Percentiles rank a stretch among this genome's conserved stretches.
Evolutionary conservation across 2,113 vertebrate species (phyloP).

Genomic region (Alethe diademata): DNA sequence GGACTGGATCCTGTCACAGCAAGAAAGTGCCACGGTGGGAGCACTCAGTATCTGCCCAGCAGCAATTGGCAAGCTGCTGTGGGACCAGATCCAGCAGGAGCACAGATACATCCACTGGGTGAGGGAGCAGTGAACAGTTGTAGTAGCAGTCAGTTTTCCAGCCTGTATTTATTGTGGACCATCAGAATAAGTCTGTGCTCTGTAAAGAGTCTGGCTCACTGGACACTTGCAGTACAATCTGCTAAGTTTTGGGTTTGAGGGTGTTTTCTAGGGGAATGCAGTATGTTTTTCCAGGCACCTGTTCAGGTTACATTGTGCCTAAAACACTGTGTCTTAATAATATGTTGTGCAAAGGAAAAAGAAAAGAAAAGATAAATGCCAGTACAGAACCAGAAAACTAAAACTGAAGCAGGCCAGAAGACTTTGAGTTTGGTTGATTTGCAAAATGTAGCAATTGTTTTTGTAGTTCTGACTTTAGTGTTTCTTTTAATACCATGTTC

Average conservation of each 20-base stretch:
- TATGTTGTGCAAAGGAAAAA: neutral
- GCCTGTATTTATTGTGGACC: neutral
- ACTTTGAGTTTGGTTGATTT: neutral
- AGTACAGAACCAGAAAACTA: neutral
- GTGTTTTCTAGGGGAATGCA: neutral
- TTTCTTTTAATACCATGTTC: neutral
- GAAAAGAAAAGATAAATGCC: neutral
- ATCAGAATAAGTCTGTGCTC: neutral
- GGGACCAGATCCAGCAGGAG: neutral
- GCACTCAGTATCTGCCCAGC: neutral
- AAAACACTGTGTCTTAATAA: neutral
- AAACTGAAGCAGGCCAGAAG: neutral
- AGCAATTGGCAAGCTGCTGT: neutral
- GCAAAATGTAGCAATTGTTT: neutral
- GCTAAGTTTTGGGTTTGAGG: neutral
- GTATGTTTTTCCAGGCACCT: neutral
- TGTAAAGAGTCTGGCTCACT: neutral
- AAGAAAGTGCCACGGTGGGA: neutral
- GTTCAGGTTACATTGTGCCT: neutral
- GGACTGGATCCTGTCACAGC: neutral
- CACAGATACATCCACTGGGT: neutral
- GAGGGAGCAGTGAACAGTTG: fast-evolving
- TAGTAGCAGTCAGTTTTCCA: neutral
- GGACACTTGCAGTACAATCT: neutral
- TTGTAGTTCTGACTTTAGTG: neutral